Evolutionary conservation across 2,113 vertebrate species (phyloP).

Genomic region (Dipodomys merriami): DNA sequence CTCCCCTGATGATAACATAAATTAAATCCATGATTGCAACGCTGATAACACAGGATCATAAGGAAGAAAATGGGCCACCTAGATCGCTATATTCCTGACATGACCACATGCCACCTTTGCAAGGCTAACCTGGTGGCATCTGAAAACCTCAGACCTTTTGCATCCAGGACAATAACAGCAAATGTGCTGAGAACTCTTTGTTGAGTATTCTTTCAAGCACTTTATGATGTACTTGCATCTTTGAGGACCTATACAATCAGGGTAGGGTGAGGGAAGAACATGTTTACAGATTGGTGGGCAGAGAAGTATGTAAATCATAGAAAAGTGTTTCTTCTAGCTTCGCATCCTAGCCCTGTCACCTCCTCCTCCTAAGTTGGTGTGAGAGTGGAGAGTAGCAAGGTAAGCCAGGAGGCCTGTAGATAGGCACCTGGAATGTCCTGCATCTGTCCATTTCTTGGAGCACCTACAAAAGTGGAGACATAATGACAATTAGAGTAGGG

Average conservation of each 20-base stretch:
- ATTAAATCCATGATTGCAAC: not conserved
- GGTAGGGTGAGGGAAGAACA: not conserved
- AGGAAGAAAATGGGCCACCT: not conserved
- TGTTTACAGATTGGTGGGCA: not conserved
- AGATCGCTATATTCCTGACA: accelerated
- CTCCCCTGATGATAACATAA: not conserved
- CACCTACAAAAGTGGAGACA: not conserved
- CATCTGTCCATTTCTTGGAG: too few relatives aligned
- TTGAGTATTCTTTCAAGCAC: not conserved
- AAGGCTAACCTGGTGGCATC: not conserved
- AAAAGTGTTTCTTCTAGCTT: not conserved
- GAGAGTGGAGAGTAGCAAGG: not conserved
- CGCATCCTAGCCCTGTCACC: accelerated
- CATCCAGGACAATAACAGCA: not conserved
- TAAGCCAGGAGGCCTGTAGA: not conserved
- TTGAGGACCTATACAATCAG: not conserved
- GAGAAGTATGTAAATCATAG: not conserved
- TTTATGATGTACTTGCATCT: not conserved
- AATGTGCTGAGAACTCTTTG: not conserved
- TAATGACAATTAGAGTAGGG: not conserved
- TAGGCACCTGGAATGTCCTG: not conserved
- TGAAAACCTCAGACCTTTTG: not conserved
- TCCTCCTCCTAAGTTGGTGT: not conserved
- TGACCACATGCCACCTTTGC: not conserved
- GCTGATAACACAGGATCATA: not conserved